Evolutionary conservation across 2,888 invertebrate species (phyloP).

Genomic region (Drosophila paranaensis): DNA sequence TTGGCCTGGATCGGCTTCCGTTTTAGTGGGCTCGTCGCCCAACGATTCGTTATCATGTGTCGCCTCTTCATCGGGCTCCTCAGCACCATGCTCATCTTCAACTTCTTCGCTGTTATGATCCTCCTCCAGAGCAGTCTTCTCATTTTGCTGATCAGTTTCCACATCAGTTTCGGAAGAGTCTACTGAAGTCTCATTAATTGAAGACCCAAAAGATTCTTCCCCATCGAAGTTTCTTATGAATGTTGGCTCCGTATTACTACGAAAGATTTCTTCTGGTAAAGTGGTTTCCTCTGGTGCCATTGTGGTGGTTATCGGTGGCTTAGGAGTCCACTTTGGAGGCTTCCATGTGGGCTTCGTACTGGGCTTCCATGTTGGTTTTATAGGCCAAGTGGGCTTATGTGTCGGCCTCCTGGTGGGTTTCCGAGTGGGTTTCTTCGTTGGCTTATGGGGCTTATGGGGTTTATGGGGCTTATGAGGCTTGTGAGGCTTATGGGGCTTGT

Average conservation of each 20-base stretch:
- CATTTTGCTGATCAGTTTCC: not conserved
- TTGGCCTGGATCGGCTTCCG: no score
- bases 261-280: not conserved
- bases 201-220: not conserved
- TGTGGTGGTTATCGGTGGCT: not conserved
- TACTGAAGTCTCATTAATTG: not conserved
- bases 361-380: not conserved
- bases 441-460: not conserved
- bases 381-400: not conserved
- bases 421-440: not conserved
- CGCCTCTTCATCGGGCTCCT: not conserved
- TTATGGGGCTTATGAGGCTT: not conserved
- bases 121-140: not conserved
- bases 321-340: not conserved
- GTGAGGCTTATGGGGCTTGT: not conserved
- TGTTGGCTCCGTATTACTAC: no score
- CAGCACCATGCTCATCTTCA: not conserved
- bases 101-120: not conserved
- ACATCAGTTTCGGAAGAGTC: not conserved
- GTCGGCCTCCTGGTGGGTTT: not conserved
- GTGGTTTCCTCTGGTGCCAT: not conserved
- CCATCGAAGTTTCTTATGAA: rapidly evolving
- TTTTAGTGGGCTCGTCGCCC: not conserved
- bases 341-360: not conserved
- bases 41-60: not conserved